These are phyloP conservation scores for Drosophila longiperda DNA, from an alignment of 2,888 invertebrate genomes.

Conservation along the genomic window DNA sequence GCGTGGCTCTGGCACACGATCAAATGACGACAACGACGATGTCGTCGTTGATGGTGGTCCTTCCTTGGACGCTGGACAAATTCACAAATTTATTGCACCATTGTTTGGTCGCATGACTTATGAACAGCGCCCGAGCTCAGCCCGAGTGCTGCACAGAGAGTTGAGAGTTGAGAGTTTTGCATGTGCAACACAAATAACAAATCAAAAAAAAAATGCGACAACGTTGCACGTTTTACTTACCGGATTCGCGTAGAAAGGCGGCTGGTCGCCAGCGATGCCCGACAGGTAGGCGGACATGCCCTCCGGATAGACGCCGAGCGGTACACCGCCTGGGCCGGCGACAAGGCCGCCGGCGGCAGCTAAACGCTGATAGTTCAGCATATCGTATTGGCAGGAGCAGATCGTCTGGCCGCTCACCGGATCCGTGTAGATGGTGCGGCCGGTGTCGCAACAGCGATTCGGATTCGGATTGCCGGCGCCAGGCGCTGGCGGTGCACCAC, in stretches of 20 bases:
- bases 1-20: constrained; percentile 70
- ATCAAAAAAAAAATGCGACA: neutral
- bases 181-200: neutral
- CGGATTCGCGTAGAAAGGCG: constrained; percentile 93
- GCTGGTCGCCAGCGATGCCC: constrained; percentile 93
- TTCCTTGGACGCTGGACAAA: constrained; percentile 69
- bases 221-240: constrained; percentile 87
- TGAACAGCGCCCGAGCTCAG: constrained; percentile 51
- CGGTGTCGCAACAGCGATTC: constrained; percentile 94
- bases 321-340: constrained; percentile 88
- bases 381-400: constrained; percentile 96
- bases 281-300: constrained; percentile 95
- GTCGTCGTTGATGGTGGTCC: constrained; percentile 64
- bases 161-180: constrained; percentile 6
- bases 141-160: constrained; percentile 9
- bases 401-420: constrained; percentile 95
- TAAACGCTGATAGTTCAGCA: constrained; percentile 91
- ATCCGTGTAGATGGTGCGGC: constrained; percentile 95
- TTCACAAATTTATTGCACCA: constrained; percentile 80
- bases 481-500: constrained; percentile 86
- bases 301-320: constrained; percentile 92
- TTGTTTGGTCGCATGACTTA: constrained; percentile 75
- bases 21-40: constrained; percentile 62
- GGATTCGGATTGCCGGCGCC: constrained; percentile 80
- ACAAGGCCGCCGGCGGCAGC: constrained; percentile 86